Conservation (phyloP, 2,888 invertebrate genomes). For the Acholoe squamosa region DNA sequence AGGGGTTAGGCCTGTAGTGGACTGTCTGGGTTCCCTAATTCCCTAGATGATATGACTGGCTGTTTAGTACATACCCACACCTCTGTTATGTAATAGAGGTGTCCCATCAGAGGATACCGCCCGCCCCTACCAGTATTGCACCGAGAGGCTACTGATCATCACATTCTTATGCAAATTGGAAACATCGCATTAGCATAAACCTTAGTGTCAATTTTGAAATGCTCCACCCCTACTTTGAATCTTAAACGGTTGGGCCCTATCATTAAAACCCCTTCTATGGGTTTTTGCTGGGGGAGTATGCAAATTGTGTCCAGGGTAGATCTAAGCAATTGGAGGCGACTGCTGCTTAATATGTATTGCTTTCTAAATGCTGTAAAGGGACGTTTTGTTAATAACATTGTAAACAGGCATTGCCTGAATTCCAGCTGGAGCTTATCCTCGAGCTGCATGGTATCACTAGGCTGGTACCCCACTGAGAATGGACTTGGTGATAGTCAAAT, state of each 20-base stretch:
- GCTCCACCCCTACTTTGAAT: neutral
- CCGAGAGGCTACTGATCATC: neutral
- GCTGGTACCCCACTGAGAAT: too few species aligned
- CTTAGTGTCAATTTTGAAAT: neutral
- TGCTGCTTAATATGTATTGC: constrained; percentile 22
- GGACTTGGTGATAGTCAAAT: too few species aligned
- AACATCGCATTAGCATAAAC: neutral
- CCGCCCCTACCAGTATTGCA: neutral
- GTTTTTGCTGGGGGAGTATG: neutral
- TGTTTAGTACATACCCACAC: too few species aligned
- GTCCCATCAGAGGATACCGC: neutral
- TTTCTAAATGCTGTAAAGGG: neutral
- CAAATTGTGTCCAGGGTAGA: neutral
- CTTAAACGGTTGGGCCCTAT: constrained; percentile 2
- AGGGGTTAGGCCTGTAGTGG: neutral
- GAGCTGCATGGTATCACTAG: too few species aligned
- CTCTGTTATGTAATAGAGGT: neutral
- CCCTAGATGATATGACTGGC: too few species aligned
- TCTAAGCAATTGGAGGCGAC: neutral
- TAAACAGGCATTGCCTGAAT: neutral
- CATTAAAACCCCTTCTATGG: neutral
- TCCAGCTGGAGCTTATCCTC: neutral
- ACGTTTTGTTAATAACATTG: constrained; percentile 13
- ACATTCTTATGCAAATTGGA: neutral
- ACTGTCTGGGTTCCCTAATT: neutral